Evolutionary conservation across 2,797 vertebrate genomes (phyloP).

Genomic region (Coregonus suidteri): DNA sequence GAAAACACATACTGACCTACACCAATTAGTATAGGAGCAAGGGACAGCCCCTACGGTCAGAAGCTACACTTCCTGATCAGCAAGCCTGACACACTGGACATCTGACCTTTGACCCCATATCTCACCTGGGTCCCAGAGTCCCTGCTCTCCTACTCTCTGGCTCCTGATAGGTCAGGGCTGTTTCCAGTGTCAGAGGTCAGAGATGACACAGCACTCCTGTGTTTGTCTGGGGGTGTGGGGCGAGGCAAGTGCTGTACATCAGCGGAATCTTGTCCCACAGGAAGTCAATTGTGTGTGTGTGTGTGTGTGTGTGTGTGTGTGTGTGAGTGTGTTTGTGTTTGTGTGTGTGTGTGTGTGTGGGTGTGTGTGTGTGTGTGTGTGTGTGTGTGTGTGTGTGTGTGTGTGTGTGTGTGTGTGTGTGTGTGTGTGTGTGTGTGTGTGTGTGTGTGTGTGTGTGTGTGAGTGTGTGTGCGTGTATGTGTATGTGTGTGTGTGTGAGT

Average conservation of each 20-base stretch:
- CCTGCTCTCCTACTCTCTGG: conserved; percentile 45
- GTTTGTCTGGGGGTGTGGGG: conserved; percentile 68
- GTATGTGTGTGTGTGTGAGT: no score
- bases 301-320: conserved; percentile 4
- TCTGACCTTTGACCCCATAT: conserved; percentile 64
- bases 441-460: neutral
- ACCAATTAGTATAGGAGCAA: conserved; percentile 42
- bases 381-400: conserved; percentile 8
- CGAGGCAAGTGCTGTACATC: conserved; percentile 59
- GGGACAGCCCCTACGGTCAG: conserved; percentile 59
- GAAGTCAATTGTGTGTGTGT: conserved; percentile 51
- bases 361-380: conserved; percentile 5
- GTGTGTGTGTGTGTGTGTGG: conserved; percentile 2
- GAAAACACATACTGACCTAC: neutral
- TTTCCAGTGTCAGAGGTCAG: conserved; percentile 66
- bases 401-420: conserved; percentile 2
- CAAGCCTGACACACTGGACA: conserved; percentile 75
- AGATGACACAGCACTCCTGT: conserved; percentile 78
- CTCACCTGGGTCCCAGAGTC: conserved; percentile 68
- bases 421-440: neutral
- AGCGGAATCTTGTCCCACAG: conserved; percentile 61
- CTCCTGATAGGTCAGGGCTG: conserved; percentile 54
- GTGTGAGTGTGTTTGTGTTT: conserved; percentile 5
- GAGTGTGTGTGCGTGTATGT: neutral
- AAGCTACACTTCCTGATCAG: conserved; percentile 75